Evolutionary conservation across 2,888 invertebrate species (phyloP).

Genomic region (Nomada fucata): DNA sequence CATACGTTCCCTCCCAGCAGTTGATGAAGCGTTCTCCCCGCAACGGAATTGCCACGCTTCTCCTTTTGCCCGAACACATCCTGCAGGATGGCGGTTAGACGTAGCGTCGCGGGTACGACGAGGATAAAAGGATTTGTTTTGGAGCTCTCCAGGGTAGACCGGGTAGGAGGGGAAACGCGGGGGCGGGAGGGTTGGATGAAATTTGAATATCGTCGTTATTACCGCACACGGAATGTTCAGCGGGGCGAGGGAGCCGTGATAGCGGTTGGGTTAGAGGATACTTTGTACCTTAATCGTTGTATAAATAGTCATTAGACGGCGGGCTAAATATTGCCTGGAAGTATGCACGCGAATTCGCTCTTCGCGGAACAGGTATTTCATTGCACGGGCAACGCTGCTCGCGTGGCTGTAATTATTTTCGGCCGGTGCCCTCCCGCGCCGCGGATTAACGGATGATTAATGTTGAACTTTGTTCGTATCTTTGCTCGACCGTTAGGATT

Average conservation of each 20-base stretch:
- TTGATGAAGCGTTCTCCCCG: conserved; percentile 65
- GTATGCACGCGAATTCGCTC: conserved; percentile 1
- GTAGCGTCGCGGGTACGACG: conserved; percentile 28
- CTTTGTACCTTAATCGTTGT: conserved; percentile 58
- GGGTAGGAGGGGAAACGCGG: not conserved
- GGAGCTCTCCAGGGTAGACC: conserved; percentile 29
- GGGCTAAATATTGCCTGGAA: conserved; percentile 45
- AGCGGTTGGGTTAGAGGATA: conserved; percentile 48
- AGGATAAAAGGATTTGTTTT: conserved; percentile 65
- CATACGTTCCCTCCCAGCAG: conserved; percentile 36
- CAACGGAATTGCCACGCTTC: conserved; percentile 58
- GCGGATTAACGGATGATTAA: conserved; percentile 22
- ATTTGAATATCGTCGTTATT: conserved; percentile 61
- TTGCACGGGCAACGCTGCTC: not conserved
- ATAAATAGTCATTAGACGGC: conserved; percentile 57
- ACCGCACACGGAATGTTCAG: conserved; percentile 3
- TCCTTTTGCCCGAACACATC: conserved; percentile 50
- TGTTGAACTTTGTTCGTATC: not conserved
- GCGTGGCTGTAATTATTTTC: conserved; percentile 32
- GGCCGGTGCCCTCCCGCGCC: not conserved
- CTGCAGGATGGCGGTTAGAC: conserved; percentile 38
- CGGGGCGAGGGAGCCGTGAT: conserved; percentile 28
- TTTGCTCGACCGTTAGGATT: no score
- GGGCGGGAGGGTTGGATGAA: conserved; percentile 39
- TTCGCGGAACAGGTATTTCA: not conserved